Conservation (phyloP, 1,140 invertebrate genomes). For the Drosophila lini region DNA sequence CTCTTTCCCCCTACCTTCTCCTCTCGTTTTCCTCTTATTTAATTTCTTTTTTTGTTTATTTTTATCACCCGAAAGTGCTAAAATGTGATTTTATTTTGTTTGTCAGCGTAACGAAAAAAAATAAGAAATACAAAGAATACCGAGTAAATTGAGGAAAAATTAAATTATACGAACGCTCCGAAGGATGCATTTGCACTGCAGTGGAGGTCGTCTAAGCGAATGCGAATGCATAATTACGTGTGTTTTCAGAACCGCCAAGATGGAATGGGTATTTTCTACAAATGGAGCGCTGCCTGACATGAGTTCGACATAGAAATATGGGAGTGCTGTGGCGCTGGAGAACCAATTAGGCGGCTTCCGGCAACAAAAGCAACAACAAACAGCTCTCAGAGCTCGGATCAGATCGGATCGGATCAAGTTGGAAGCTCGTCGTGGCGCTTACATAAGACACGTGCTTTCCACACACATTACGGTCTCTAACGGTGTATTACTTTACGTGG, state of each 20-base stretch:
- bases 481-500: not conserved
- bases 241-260: slow-evolving; percentile 10
- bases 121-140: slow-evolving; percentile 34
- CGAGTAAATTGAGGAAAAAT: slow-evolving; percentile 39
- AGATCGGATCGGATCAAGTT: slow-evolving; percentile 22
- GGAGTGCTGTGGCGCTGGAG: slow-evolving; percentile 34
- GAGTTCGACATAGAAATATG: slow-evolving; percentile 42
- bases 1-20: not conserved
- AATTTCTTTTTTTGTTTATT: slow-evolving; percentile 63
- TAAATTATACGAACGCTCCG: slow-evolving; percentile 29
- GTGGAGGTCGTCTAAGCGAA: slow-evolving; percentile 50
- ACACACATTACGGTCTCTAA: not conserved
- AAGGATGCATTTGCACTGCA: slow-evolving; percentile 45
- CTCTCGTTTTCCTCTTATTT: slow-evolving; percentile 19
- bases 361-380: slow-evolving; percentile 33
- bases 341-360: slow-evolving; percentile 59
- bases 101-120: slow-evolving; percentile 57
- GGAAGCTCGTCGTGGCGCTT: slow-evolving; percentile 41
- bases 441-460: slow-evolving; percentile 60
- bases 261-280: slow-evolving; percentile 22
- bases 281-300: slow-evolving; percentile 31
- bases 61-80: slow-evolving; percentile 74
- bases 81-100: slow-evolving; percentile 67
- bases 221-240: slow-evolving; percentile 23
- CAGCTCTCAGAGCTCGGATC: slow-evolving; percentile 16